Evolutionary conservation across 2,888 invertebrate species (phyloP).

Genomic region (Ischnus inquisitorius): DNA sequence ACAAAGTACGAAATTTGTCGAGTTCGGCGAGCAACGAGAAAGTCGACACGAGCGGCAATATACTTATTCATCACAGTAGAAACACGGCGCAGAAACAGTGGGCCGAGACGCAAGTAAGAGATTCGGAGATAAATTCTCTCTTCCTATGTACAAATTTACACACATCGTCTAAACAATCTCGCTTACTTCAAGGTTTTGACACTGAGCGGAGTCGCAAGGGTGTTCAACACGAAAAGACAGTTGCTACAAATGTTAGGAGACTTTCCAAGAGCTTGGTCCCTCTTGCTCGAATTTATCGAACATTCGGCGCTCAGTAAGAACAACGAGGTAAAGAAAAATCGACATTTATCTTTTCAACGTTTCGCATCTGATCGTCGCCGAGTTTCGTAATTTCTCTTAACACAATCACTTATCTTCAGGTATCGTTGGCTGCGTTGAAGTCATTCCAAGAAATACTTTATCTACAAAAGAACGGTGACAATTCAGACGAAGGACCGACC

Average conservation of each 20-base stretch:
- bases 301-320: constrained; percentile 96
- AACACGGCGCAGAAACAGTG: constrained; percentile 99
- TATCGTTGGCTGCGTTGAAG: constrained; percentile 97
- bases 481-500: constrained; percentile 83
- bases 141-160: background rate
- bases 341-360: background rate
- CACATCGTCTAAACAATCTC: background rate
- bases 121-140: constrained; percentile 11
- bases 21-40: constrained; percentile 91
- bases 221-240: constrained; percentile 96
- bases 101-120: constrained; percentile 96
- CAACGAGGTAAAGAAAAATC: constrained; percentile 90
- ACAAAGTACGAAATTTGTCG: constrained; percentile 93
- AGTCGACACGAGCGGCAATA: constrained; percentile 96
- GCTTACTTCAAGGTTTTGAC: constrained; percentile 90
- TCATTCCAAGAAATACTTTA: constrained; percentile 98
- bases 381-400: background rate
- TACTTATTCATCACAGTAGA: constrained; percentile 98
- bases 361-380: background rate
- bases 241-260: constrained; percentile 94
- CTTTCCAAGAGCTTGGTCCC: constrained; percentile 97
- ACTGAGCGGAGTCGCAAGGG: constrained; percentile 96
- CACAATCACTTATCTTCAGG: constrained; percentile 83
- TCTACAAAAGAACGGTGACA: constrained; percentile 87
- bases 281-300: constrained; percentile 97